Evolutionary conservation across 2,888 invertebrate species (phyloP).

Genomic region (Drosophila atripex): DNA sequence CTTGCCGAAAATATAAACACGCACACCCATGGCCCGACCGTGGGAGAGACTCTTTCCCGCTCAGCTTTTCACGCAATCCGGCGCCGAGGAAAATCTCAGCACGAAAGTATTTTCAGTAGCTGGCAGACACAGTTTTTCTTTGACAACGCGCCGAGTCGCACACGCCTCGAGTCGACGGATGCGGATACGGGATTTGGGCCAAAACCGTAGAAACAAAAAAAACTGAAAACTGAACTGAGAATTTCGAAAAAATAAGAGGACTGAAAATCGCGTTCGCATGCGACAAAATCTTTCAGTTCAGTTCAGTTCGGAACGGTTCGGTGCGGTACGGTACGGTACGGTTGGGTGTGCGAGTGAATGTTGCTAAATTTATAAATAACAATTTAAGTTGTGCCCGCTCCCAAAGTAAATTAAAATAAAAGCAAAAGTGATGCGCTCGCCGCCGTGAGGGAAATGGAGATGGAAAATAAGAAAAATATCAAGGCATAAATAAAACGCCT

Average conservation of each 20-base stretch:
- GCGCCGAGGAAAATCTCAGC: slow-evolving; percentile 58
- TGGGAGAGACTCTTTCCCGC: slow-evolving; percentile 25
- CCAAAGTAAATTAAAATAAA: slow-evolving; percentile 37
- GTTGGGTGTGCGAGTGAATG: slow-evolving; percentile 47
- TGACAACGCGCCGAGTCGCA: slow-evolving; percentile 82
- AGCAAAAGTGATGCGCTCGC: slow-evolving; percentile 21
- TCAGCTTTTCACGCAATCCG: slow-evolving; percentile 46
- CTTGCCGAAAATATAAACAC: slow-evolving; percentile 40
- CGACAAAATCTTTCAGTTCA: slow-evolving; percentile 48
- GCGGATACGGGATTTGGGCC: slow-evolving; percentile 18
- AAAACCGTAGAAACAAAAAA: slow-evolving; percentile 27
- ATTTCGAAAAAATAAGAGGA: slow-evolving; percentile 12
- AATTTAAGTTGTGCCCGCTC: slow-evolving; percentile 49
- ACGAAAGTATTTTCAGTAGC: slow-evolving; percentile 60
- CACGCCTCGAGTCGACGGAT: slow-evolving; percentile 46
- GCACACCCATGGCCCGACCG: slow-evolving; percentile 6
- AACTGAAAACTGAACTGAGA: slow-evolving; percentile 7
- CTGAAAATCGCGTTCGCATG: slow-evolving; percentile 44
- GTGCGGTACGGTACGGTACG: slow-evolving; percentile 3
- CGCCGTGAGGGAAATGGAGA: slow-evolving; percentile 35
- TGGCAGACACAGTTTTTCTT: slow-evolving; percentile 74
- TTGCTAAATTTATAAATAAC: slow-evolving; percentile 77
- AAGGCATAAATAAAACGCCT: slow-evolving; percentile 70
- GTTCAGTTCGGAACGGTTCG: not conserved
- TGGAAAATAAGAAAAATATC: slow-evolving; percentile 52